Evolutionary conservation across 2,113 vertebrate genomes (phyloP), one percentile per base, ranked within the genome.

Genomic region (Pterocles orientalis): DNA sequence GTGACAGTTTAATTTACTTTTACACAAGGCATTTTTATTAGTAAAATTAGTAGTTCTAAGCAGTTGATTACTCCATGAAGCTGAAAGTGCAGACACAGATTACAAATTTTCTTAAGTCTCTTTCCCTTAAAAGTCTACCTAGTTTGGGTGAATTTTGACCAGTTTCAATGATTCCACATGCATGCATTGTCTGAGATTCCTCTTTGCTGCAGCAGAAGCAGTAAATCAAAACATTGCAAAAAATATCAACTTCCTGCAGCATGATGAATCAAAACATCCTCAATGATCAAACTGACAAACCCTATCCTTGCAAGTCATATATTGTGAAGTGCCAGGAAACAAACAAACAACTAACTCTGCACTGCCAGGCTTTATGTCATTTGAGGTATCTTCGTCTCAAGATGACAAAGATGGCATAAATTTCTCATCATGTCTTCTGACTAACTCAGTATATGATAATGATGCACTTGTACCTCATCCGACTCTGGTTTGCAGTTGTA

Each of bases 1-100:
- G 14, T 94, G 62, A 81, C 50, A 87, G 61, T 47, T 88, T 54
- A 93, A 83, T 90, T 96, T 85, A 87, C 19, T 61, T 89, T 75
- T 75, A 95, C 28, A 91, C 23, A 76, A 41, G 50, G 12, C 28
- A 85, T 36, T 87, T 90, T 82, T 82, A 70, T 65, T 50, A 57
- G 12, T 25, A 86, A 72, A 94, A 72, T 69, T 3, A 86, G 54
- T 51, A 62, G 26, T 75, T 96, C 88, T 50, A 92, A 81, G 58
- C 12, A 78, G 58, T 3, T 93, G 28, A 69, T 82, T 82, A 94
- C 14, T 48, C 23, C 25, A 83, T 80, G 50, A 82, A 79, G 19
- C 18, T 82, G 10, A 3, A 92, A 86, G 15, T 56, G 18, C 41
- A 90, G 19, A 87, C 20, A 3, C 18, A 54, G 28, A 33, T 18